Base-by-base conservation (phyloP, 2,888 invertebrate genomes). In the Ochlodes sylvanus region DNA sequence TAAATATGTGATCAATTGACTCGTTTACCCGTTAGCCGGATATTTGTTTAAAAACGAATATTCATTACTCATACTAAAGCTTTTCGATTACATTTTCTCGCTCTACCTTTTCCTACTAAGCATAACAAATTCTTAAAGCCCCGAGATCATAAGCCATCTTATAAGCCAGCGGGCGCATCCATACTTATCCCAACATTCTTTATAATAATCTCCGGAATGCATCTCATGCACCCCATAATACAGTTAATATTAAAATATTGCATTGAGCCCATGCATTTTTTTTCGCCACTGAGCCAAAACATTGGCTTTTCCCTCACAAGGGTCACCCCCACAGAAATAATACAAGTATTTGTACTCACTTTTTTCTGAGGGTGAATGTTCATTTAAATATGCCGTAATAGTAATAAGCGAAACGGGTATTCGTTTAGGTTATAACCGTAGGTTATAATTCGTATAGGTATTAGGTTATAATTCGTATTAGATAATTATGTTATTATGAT, bases 241-340 rank as follows among this genome's bases (percentile, higher is more conserved):
- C 86, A 85, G 90, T 90, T 91, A 91, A 92, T 93, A 93, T 92
- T 91, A 93, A 93, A 92, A 92, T 93, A 93, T 93, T 91, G 91
- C 89, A 86, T 83, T 76, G 83, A 79, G 78, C 89, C 88, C 88
- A 86, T 88, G 88, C 89, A 90, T 87, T 92, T 93, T 89, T 92
- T 93, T 88, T 83, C 81, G 78, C 76, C 78, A 81, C 80, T 77
- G 82, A 83, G 82, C 81, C 89, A 92, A 89, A 92, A 93, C 92
- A 92, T 92, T 90, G 89, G 85, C 87, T 86, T 88, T 84, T 79
- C 78, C 81, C 78, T 71, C 75, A 77, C 77, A 76, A 84, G 73
- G 72, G 78, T 83, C 84, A 87, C 85, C 90, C 90, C 88, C 84
- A 86, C 83, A 86, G 77, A 83, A 86, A 87, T 87, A 88, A 86